These are phyloP conservation scores for Diglossa brunneiventris DNA, from an alignment of 2,113 vertebrate species.

Conservation along the genomic window DNA sequence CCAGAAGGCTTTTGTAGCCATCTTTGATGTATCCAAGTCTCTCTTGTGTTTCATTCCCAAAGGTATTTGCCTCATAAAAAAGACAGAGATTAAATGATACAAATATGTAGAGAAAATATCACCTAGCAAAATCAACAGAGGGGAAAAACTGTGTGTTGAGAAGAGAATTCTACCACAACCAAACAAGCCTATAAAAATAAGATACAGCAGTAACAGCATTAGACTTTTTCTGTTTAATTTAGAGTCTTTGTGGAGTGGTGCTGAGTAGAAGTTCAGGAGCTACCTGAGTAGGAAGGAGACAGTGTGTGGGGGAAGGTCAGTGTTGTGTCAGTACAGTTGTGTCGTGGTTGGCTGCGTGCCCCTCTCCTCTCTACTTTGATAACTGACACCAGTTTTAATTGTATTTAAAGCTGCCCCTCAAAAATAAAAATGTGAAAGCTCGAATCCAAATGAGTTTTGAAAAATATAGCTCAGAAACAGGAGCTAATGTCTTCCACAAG, in stretches of 20 bases:
- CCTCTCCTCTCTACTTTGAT: not conserved
- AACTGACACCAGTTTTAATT: not conserved
- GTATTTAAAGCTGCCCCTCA: not conserved
- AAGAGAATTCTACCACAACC: not conserved
- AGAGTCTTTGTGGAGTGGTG: not conserved
- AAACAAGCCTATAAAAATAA: not conserved
- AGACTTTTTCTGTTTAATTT: not conserved
- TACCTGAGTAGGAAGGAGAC: not conserved
- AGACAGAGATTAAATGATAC: not conserved
- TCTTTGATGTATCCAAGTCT: not conserved
- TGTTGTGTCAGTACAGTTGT: too few relatives aligned
- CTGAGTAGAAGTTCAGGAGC: not conserved
- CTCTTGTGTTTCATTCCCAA: constrained; percentile 8
- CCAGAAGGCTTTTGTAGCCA: not conserved
- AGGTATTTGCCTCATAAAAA: constrained; percentile 17
- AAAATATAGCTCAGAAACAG: not conserved
- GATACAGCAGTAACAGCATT: not conserved
- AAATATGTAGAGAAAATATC: not conserved
- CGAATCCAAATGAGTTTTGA: not conserved
- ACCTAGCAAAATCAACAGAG: not conserved
- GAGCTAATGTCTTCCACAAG: not conserved
- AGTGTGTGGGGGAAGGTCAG: too few relatives aligned
- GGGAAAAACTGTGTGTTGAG: not conserved
- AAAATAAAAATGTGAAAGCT: not conserved
- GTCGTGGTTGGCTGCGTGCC: accelerated